phyloP scores from a whole-genome alignment of 2,113 vertebrate genomes.

The Osmerus mordax region DNA sequence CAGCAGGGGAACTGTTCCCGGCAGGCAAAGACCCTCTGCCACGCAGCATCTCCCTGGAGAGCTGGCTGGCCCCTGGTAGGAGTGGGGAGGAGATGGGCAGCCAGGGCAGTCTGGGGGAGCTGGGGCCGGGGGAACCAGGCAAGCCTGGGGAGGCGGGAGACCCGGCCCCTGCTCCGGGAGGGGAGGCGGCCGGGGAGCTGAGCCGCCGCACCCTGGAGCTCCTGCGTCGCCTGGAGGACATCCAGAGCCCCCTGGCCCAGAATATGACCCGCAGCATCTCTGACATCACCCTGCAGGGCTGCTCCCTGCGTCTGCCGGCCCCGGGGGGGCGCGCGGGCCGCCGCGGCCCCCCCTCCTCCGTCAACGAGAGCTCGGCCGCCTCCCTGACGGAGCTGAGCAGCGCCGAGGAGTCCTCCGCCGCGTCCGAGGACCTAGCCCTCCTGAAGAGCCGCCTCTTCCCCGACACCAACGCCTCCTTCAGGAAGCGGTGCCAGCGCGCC shows the following conservation, averaged over 20 bases:
- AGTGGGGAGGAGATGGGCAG: constrained; percentile 78
- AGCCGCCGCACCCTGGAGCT: constrained; percentile 94
- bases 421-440: constrained; percentile 84
- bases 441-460: constrained; percentile 76
- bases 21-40: constrained; percentile 79
- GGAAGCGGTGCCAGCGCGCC: constrained; percentile 70
- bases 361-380: constrained; percentile 84
- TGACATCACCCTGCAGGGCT: constrained; percentile 85
- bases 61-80: constrained; percentile 81
- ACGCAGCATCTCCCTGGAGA: constrained; percentile 88
- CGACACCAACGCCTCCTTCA: constrained; percentile 73
- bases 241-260: constrained; percentile 82
- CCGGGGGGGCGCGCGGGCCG: constrained; percentile 44
- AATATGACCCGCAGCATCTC: constrained; percentile 95
- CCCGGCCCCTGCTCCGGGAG: constrained; percentile 18
- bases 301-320: constrained; percentile 74
- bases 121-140: constrained; percentile 12
- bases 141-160: constrained; percentile 67
- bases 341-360: constrained; percentile 74
- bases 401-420: constrained; percentile 87
- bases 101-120: constrained; percentile 77
- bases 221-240: constrained; percentile 90
- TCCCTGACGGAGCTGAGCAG: constrained; percentile 91
- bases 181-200: constrained; percentile 76
- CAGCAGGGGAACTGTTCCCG: constrained; percentile 82